Base-by-base conservation (phyloP, 2,113 vertebrate species). In the Rattus rattus region DNA sequence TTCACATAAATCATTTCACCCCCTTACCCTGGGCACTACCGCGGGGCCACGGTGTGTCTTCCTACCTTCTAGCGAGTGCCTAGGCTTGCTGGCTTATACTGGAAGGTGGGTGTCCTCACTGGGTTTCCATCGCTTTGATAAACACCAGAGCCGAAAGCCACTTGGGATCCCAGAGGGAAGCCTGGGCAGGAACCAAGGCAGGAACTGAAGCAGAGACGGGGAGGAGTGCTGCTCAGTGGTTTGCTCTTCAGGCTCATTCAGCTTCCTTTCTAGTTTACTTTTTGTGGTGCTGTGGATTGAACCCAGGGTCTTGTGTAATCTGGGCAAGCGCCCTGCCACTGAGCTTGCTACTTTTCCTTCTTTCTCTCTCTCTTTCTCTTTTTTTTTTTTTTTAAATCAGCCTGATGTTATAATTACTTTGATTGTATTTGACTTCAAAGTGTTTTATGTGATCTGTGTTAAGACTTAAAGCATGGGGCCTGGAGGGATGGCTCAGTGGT, bases 391-490 rank as follows among this genome's bases (percentile, higher is more conserved):
- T 47, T 6, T 1, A 65, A 67, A 75, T 73, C 70, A 65, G 56
- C 84, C 94, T 92, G 80, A 93, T 94, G n/a, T 88, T 75, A 69
- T 47, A 93, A 36, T 96, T 83, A 81, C 59, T 95, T 95, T 87
- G 80, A 95, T 59, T 86, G 33, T 87, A 69, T 86, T 96, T 96
- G 86, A 95, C 84, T 94, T 96, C 1, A 89, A n/a, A 97, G 33
- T 92, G 10, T 84, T 94, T 54, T 89, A 7, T 69, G 28, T 84
- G 49, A 80, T 96, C 54, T 80, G 0, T 95, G 61, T 81, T 91
- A 81, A 96, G 75, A 43, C 43, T 43, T 43, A 43, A 43, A 43
- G 43, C 43, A 43, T 43, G 43, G 43, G 43, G 43, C 2, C 43
- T 43, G 43, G 43, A 43, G 43, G 3, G 43, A 43, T 43, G 43